Evolutionary conservation across 1,140 invertebrate species (phyloP).

Genomic region (Apocrypta bakeri): DNA sequence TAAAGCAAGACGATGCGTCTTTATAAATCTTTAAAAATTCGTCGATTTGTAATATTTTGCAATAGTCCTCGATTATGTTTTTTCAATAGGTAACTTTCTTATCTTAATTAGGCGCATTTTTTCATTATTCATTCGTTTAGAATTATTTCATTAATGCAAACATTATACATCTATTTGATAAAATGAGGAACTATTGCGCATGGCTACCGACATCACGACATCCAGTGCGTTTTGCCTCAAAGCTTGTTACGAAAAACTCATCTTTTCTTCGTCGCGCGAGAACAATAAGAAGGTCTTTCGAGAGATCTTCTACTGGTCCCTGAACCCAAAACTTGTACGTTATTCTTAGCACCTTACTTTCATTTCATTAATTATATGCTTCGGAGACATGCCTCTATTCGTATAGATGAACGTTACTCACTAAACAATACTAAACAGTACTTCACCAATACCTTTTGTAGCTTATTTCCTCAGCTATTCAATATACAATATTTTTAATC

Average conservation of each 20-base stretch:
- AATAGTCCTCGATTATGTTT: slow-evolving; percentile 11
- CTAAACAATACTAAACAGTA: background rate
- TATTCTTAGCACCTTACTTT: slow-evolving; percentile 55
- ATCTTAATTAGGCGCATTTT: background rate
- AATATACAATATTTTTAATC: background rate
- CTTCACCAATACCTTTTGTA: background rate
- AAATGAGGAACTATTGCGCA: slow-evolving; percentile 35
- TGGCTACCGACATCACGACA: background rate
- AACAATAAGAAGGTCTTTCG: slow-evolving; percentile 37
- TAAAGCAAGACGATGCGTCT: background rate
- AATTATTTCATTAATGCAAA: background rate
- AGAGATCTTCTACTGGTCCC: slow-evolving; percentile 60
- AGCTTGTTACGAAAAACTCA: background rate
- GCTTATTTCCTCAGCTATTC: background rate
- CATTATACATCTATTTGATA: slow-evolving; percentile 21
- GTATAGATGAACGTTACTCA: slow-evolving; percentile 42
- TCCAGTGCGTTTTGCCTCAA: background rate
- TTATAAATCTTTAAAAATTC: slow-evolving; percentile 17
- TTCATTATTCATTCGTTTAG: background rate
- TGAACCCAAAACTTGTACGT: slow-evolving; percentile 64
- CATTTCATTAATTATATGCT: slow-evolving; percentile 44
- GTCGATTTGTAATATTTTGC: slow-evolving; percentile 26
- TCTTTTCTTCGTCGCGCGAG: background rate
- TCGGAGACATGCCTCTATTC: slow-evolving; percentile 13
- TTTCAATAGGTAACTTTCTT: background rate